Percentiles rank a stretch among this genome's conserved stretches.
Evolutionary conservation across 2,797 vertebrate genomes (phyloP).

Genomic region (Dallia pectoralis): DNA sequence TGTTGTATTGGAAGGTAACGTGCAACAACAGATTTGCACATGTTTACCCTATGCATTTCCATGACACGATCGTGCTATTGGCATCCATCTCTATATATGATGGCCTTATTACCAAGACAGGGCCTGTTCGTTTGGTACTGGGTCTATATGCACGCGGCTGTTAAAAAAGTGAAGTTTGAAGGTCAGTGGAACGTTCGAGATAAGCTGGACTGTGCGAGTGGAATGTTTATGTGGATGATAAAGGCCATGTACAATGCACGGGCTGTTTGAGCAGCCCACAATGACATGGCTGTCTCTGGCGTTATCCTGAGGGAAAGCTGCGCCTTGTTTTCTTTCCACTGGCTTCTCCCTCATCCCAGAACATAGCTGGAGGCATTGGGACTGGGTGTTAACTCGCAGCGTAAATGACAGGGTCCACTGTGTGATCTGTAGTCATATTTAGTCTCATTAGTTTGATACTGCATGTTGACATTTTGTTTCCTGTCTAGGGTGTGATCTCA

Average conservation of each 20-base stretch:
- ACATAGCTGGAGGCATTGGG: conserved; percentile 34
- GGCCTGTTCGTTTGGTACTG: conserved; percentile 33
- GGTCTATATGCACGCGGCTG: conserved; percentile 34
- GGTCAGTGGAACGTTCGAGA: conserved; percentile 58
- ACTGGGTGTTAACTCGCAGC: conserved; percentile 43
- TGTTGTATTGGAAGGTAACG: too few relatives aligned
- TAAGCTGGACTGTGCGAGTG: conserved; percentile 42
- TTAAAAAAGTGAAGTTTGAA: conserved; percentile 69
- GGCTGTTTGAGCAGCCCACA: conserved; percentile 5
- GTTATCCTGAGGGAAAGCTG: conserved; percentile 37
- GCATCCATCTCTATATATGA: conserved; percentile 37
- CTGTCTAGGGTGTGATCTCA: conserved; percentile 25
- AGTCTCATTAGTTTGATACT: conserved; percentile 35
- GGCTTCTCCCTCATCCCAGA: conserved; percentile 48
- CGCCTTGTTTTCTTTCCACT: conserved; percentile 12
- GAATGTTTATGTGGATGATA: conserved; percentile 43
- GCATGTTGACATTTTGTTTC: conserved; percentile 36
- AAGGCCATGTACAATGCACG: conserved; percentile 18
- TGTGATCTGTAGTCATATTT: conserved; percentile 1
- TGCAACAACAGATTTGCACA: too few relatives aligned
- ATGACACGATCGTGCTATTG: conserved; percentile 35
- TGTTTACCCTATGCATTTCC: background rate
- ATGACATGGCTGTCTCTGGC: conserved; percentile 23
- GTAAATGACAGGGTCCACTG: background rate
- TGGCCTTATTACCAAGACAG: conserved; percentile 23